These are phyloP conservation scores for Corythornis leucogaster DNA, from an alignment of 2,797 vertebrate genomes.

Conservation along the genomic window DNA sequence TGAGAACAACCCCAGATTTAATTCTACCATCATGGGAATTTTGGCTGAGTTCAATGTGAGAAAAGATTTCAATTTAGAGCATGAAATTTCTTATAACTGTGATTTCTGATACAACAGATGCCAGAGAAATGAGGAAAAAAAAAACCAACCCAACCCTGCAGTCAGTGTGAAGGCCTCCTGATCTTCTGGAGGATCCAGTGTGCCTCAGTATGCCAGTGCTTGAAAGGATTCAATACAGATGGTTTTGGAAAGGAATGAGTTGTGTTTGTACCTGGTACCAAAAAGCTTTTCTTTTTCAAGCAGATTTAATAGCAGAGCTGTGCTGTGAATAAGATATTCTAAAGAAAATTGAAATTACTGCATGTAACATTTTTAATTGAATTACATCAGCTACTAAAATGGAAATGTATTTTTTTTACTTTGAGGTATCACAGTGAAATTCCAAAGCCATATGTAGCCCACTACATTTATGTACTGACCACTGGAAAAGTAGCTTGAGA, in stretches of 20 bases:
- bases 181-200: background rate
- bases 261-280: slow-evolving; percentile 19
- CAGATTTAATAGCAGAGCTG: slow-evolving; percentile 5
- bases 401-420: background rate
- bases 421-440: background rate
- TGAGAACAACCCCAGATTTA: slow-evolving; percentile 45
- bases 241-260: background rate
- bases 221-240: background rate
- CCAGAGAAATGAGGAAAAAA: slow-evolving; percentile 7
- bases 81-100: slow-evolving; percentile 48
- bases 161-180: background rate
- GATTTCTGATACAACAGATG: slow-evolving; percentile 54
- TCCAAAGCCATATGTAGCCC: background rate
- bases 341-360: background rate
- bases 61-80: slow-evolving; percentile 54
- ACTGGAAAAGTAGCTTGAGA: background rate
- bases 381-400: slow-evolving; percentile 23
- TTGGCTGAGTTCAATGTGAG: slow-evolving; percentile 62
- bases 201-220: background rate
- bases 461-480: background rate
- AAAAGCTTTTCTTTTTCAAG: slow-evolving; percentile 35
- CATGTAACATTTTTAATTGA: background rate
- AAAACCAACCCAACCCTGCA: background rate
- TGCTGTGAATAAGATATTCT: slow-evolving; percentile 3
- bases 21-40: slow-evolving; percentile 54